Evolutionary conservation across 2,113 vertebrate genomes (phyloP).

Genomic region (Trichechus manatus): DNA sequence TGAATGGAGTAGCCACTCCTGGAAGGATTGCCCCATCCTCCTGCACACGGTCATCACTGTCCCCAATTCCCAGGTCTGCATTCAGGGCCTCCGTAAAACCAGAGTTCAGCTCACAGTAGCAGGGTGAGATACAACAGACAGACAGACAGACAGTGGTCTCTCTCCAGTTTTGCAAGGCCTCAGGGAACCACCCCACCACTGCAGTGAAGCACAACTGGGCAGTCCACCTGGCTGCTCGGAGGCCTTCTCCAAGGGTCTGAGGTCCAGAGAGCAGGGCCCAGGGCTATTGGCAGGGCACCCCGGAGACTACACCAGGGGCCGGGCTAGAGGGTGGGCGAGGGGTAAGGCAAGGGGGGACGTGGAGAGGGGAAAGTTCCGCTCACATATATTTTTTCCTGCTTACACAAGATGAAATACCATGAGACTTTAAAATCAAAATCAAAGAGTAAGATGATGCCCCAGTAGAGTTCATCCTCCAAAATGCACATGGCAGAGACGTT

Average conservation of each 20-base stretch:
- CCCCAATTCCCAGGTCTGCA: not conserved
- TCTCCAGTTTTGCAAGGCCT: constrained; percentile 11
- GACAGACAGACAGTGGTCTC: not conserved
- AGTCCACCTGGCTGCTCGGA: not conserved
- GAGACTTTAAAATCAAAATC: constrained; percentile 4
- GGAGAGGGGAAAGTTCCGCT: not conserved
- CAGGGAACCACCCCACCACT: not conserved
- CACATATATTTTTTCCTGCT: not conserved
- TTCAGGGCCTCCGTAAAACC: not conserved
- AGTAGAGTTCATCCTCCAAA: not conserved
- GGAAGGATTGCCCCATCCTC: not conserved
- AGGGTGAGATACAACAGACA: not conserved
- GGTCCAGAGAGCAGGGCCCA: not conserved
- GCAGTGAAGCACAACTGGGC: not conserved
- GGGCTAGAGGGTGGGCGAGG: not conserved
- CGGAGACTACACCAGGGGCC: not conserved
- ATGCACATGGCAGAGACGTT: not conserved
- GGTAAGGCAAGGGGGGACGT: not conserved
- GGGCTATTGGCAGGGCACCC: too few species aligned
- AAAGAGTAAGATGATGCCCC: not conserved
- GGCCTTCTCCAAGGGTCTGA: not conserved
- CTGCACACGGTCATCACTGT: not conserved
- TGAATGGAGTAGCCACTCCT: not conserved
- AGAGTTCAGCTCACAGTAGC: not conserved
- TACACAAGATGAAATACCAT: not conserved